phyloP scores from a whole-genome alignment of 2,888 invertebrate species.

The Pseudococcus jackbeardsleyi region DNA sequence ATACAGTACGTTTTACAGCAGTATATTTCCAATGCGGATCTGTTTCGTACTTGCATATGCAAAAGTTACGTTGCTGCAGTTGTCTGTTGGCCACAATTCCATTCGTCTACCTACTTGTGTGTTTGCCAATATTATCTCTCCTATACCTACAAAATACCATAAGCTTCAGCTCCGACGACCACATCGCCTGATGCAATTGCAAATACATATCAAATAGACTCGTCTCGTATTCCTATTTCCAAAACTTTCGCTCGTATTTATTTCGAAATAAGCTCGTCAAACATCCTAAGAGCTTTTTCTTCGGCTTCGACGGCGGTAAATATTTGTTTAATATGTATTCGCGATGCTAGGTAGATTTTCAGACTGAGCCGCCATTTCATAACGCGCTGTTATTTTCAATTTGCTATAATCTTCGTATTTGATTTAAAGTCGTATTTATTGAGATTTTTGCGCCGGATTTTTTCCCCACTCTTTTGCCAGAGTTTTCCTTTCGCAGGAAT shows the following conservation, averaged over 20 bases:
- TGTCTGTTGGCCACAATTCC: neutral
- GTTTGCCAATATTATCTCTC: slow-evolving; percentile 8
- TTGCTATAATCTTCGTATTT: slow-evolving; percentile 48
- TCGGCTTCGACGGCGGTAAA: neutral
- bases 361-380: neutral
- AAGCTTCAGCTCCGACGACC: neutral
- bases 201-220: neutral
- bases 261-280: slow-evolving; percentile 38
- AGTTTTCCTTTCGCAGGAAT: neutral
- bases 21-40: slow-evolving; percentile 18
- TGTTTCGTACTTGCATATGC: neutral
- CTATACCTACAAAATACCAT: neutral
- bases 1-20: neutral
- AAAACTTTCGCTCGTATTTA: slow-evolving; percentile 36
- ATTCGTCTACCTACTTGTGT: neutral
- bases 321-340: slow-evolving; percentile 51
- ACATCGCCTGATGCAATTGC: neutral
- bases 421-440: slow-evolving; percentile 48
- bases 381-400: slow-evolving; percentile 52
- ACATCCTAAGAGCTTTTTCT: slow-evolving; percentile 33
- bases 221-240: slow-evolving; percentile 1
- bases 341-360: neutral
- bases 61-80: neutral
- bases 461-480: neutral
- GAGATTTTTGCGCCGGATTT: slow-evolving; percentile 23